Base-by-base conservation (phyloP, 2,888 invertebrate genomes). In the Conus canariensis region DNA sequence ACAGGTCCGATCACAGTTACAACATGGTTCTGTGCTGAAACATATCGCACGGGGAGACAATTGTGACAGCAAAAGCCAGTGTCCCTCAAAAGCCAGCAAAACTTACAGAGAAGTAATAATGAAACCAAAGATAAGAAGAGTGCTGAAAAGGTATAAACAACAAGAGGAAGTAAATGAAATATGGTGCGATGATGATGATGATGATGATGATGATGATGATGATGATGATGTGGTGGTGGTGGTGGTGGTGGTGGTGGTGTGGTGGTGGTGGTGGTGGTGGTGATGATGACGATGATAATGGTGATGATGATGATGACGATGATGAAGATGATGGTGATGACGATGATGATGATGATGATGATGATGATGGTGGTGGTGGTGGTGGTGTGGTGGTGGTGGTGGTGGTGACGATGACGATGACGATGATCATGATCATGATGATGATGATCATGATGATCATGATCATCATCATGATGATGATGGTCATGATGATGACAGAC, bases 261-360 rank as follows among this genome's bases (percentile, higher is more conserved):
- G 30, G 2, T 30, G 30, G 0, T 30, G 2, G 0, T 30, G 2
- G 30, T 30, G 30, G 2, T 30, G 30, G 14, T 60, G 60, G 0
- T 60, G 60, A 60, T 60, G 60, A 60, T 60, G 60, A 64, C 6
- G 60, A 64, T 64, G 60, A 64, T 64, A 7, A 83, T 22, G 83
- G 56, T 25, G 30, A 30, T 22, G 83, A 83, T 9, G 83, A 83
- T 5, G 83, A 83, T 25, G 83, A 30, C 8, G 83, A 83, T 25
- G 83, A 83, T 80, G 83, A 25, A 1, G 83, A 83, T 25, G 83
- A 83, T 83, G 30, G 8, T 22, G 30, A 83, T 22, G 30, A 83
- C 10, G 83, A 83, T 30, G 30, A 83, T 83, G 83, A 83, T 25
- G 83, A 83, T 83, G 83, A 83, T 83, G 83, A 83, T 30, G 30